Evolutionary conservation across 1,140 invertebrate species (phyloP).

Genomic region (Brachionus rotundiformis): DNA sequence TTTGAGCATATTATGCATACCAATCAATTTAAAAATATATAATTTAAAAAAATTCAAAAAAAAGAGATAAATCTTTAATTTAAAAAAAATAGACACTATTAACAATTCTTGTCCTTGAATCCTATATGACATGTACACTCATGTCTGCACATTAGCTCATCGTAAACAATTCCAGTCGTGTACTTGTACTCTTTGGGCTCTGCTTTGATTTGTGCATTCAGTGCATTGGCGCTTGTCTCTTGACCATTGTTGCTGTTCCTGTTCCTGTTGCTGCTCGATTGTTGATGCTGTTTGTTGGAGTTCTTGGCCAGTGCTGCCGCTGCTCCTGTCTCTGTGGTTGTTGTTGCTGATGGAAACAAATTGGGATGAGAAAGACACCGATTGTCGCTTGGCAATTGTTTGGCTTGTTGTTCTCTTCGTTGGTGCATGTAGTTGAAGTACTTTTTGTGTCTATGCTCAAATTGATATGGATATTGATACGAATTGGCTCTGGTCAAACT

Average conservation of each 20-base stretch:
- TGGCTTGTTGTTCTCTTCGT: background rate
- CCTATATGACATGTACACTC: constrained; percentile 90
- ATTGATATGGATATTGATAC: background rate
- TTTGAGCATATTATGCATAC: no score
- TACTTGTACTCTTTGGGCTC: background rate
- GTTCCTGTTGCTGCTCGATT: background rate
- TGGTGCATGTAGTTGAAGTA: constrained; percentile 2
- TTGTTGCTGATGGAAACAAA: background rate
- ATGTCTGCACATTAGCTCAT: constrained; percentile 92
- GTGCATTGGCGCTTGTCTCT: no score
- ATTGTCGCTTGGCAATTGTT: background rate
- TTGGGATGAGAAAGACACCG: background rate
- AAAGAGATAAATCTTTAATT: no score
- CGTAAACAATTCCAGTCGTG: constrained; percentile 84
- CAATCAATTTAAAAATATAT: no score
- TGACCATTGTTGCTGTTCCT: no score
- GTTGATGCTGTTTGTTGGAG: no score
- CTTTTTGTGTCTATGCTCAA: constrained; percentile 43
- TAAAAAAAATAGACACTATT: no score
- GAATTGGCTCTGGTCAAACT: background rate
- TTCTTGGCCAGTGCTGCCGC: background rate
- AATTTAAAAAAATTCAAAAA: no score
- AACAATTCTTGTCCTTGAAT: no score
- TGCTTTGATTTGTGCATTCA: background rate
- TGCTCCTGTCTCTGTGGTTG: background rate